phyloP scores from a whole-genome alignment of 2,113 vertebrate species.

The Tylochromis polylepis region DNA sequence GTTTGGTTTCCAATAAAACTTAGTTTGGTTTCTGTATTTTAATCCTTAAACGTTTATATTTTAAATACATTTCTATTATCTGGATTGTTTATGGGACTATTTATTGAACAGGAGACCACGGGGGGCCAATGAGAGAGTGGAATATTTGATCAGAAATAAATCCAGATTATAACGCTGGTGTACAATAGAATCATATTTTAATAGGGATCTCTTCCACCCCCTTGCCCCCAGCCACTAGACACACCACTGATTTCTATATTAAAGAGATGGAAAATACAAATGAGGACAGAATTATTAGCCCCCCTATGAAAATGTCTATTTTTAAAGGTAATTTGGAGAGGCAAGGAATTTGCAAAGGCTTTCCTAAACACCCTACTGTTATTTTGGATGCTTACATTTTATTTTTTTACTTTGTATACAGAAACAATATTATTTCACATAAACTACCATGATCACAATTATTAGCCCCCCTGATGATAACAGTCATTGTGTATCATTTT shows the following conservation, averaged over 20 bases:
- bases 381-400: neutral
- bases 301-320: neutral
- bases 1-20: neutral
- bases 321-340: neutral
- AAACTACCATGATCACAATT: neutral
- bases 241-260: accelerated
- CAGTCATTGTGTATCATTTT: accelerated
- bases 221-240: neutral
- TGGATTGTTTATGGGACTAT: neutral
- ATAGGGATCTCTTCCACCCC: neutral
- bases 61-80: neutral
- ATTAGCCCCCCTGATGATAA: accelerated
- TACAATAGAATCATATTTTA: neutral
- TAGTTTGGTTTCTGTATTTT: neutral
- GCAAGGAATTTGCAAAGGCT: neutral
- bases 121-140: neutral
- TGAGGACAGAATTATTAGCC: neutral
- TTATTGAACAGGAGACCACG: neutral
- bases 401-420: neutral
- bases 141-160: neutral
- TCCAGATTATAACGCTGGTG: neutral
- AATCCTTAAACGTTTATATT: neutral
- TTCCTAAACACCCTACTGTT: neutral
- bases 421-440: neutral
- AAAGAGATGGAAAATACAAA: neutral